These are phyloP conservation scores for Trachelus iudaicus DNA, from an alignment of 2,888 invertebrate species.

Conservation along the genomic window DNA sequence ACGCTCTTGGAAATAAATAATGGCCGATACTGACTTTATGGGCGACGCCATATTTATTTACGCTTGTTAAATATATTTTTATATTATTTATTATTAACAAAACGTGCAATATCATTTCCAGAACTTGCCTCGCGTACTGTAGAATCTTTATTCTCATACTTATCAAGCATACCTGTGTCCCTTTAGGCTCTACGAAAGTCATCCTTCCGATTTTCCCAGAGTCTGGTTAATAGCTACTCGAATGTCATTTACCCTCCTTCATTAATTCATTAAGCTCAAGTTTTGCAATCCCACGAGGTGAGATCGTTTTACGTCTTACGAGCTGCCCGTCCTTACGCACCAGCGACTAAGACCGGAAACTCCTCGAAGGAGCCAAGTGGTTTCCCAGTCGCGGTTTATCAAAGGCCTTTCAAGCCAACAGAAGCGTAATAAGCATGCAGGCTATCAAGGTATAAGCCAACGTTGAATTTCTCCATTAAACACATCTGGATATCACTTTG, in stretches of 20 bases:
- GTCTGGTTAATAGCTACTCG: constrained; percentile 1
- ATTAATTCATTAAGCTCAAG: constrained; percentile 14
- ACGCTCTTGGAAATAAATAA: too few species aligned
- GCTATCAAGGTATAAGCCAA: neutral
- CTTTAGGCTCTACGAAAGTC: neutral
- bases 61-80: too few species aligned
- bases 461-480: neutral
- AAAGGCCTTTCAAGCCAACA: neutral
- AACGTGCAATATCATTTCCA: neutral
- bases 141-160: accelerated
- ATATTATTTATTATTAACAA: too few species aligned
- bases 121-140: neutral
- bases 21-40: too few species aligned
- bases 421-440: neutral
- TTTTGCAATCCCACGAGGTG: neutral
- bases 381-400: neutral
- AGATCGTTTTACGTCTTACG: neutral
- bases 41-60: too few species aligned
- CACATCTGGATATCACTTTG: neutral
- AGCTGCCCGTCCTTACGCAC: neutral
- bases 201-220: neutral
- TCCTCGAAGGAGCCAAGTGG: neutral
- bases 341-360: neutral
- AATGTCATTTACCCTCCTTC: constrained; percentile 4
- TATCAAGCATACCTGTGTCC: neutral